Conservation (phyloP, 1,140 invertebrate genomes). For the Monochamus saltuarius region DNA sequence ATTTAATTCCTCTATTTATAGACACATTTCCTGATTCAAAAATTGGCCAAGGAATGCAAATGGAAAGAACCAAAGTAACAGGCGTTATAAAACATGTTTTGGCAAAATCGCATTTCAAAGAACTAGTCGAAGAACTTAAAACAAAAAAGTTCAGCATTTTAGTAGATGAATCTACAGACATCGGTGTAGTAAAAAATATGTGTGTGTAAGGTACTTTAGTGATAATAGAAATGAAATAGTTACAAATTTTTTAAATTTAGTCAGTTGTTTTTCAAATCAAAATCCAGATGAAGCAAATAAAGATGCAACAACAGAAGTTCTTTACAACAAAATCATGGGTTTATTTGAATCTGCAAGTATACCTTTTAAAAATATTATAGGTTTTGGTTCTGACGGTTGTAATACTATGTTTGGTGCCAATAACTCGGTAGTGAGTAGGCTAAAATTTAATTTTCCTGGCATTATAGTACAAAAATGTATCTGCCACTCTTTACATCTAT, state of each 20-base stretch:
- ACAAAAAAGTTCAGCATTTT: no score
- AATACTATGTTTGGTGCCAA: slow-evolving; percentile 25
- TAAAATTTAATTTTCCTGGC: slow-evolving; percentile 32
- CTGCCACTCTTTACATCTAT: slow-evolving; percentile 47
- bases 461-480: slow-evolving; percentile 49
- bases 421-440: slow-evolving; percentile 15
- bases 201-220: background rate
- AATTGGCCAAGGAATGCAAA: background rate
- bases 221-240: background rate
- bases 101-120: no score
- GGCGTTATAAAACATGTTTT: no score
- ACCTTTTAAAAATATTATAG: slow-evolving; percentile 14
- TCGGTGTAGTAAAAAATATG: background rate
- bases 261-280: background rate
- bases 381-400: slow-evolving; percentile 22
- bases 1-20: slow-evolving; percentile 15
- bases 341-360: slow-evolving; percentile 13
- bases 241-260: slow-evolving; percentile 2
- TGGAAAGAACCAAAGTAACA: no score
- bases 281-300: slow-evolving; percentile 1
- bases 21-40: slow-evolving; percentile 14
- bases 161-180: no score
- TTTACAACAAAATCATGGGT: slow-evolving; percentile 9
- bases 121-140: no score
- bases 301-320: slow-evolving; percentile 4